phyloP scores from a whole-genome alignment of 2,888 invertebrate species.

The Watsonalla cultraria region DNA sequence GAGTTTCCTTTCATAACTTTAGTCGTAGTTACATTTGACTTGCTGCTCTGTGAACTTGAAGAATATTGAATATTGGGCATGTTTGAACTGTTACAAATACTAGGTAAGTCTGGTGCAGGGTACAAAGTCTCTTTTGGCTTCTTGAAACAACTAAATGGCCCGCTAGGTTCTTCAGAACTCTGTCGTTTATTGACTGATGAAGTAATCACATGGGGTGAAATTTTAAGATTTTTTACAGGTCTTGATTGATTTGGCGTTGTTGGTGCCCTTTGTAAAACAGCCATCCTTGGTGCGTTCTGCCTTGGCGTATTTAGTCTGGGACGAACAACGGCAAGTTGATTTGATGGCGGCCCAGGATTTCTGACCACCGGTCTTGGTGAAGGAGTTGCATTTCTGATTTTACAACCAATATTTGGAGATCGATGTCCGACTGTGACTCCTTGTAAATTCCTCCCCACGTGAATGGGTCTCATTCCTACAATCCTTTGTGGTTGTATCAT shows the following conservation, averaged over 20 bases:
- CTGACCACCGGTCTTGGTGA: slow-evolving; percentile 15
- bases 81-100: slow-evolving; percentile 29
- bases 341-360: slow-evolving; percentile 29
- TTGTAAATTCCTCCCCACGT: slow-evolving; percentile 38
- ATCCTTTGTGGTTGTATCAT: slow-evolving; percentile 36
- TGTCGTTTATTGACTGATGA: slow-evolving; percentile 37
- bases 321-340: slow-evolving; percentile 43
- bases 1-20: slow-evolving; percentile 53
- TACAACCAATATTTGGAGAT: slow-evolving; percentile 34
- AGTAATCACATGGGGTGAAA: slow-evolving; percentile 44
- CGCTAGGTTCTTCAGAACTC: slow-evolving; percentile 33
- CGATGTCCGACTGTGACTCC: slow-evolving; percentile 47
- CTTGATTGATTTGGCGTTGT: slow-evolving; percentile 11
- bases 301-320: slow-evolving; percentile 30
- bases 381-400: slow-evolving; percentile 32
- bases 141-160: slow-evolving; percentile 64
- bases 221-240: slow-evolving; percentile 29
- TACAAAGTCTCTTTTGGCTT: slow-evolving; percentile 61
- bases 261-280: slow-evolving; percentile 29
- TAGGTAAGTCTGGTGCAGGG: slow-evolving; percentile 39
- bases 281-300: slow-evolving; percentile 38
- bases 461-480: slow-evolving; percentile 33
- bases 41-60: slow-evolving; percentile 44
- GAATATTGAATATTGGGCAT: slow-evolving; percentile 33
- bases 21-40: slow-evolving; percentile 46